Evolutionary conservation across 2,888 invertebrate genomes (phyloP).

Genomic region (Aricia artaxerxes): DNA sequence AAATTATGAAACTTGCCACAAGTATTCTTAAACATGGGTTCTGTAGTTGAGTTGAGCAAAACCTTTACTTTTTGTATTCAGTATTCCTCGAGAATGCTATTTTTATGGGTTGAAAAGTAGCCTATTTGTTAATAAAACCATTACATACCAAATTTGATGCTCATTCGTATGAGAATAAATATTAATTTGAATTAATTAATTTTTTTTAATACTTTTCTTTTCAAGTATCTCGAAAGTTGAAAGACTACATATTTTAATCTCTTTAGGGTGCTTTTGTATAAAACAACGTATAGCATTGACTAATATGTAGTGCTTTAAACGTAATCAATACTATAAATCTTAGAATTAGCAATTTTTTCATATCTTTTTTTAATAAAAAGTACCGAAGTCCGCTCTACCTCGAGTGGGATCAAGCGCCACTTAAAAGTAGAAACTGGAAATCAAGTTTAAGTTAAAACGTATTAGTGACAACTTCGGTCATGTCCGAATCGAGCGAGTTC

Average conservation of each 20-base stretch:
- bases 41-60: no score
- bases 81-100: no score
- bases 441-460: background rate
- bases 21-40: background rate
- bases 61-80: no score
- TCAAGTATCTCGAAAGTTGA: background rate
- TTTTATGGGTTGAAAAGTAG: no score
- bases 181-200: no score
- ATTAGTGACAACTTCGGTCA: background rate
- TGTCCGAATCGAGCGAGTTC: slow-evolving; percentile 12
- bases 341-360: no score
- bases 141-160: no score
- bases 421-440: slow-evolving; percentile 18
- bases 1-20: background rate
- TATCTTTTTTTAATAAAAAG: no score
- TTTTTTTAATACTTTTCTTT: background rate
- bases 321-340: no score
- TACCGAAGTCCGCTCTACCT: background rate
- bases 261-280: background rate
- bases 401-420: background rate
- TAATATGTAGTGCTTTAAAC: background rate
- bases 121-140: no score
- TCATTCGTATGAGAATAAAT: no score
- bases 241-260: background rate
- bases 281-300: no score